Conservation (phyloP, 2,797 vertebrate species). For the Clarias laeviceps region DNA sequence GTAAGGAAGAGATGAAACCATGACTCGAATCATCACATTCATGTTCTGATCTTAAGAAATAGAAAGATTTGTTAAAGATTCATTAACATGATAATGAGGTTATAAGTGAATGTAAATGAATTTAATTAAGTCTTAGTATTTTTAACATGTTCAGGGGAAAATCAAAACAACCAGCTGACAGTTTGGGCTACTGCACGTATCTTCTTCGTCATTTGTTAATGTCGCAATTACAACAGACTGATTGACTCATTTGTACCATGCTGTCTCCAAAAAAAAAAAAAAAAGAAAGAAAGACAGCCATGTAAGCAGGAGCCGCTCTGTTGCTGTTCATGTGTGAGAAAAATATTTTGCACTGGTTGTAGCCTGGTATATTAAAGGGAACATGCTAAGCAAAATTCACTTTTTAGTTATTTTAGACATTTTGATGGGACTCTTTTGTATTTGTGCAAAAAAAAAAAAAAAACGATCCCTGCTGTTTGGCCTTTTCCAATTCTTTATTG, state of each 20-base stretch:
- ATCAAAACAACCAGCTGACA: conserved; percentile 25
- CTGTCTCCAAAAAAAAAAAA: neutral
- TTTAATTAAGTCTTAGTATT: conserved; percentile 20
- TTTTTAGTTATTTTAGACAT: no score
- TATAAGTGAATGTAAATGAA: conserved; percentile 20
- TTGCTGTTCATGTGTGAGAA: neutral
- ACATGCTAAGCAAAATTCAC: no score
- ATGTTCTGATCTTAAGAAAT: neutral
- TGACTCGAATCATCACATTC: neutral
- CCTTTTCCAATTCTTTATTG: no score
- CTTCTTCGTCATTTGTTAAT: conserved; percentile 38
- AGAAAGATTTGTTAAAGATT: neutral
- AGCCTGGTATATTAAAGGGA: neutral
- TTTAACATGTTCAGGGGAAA: neutral
- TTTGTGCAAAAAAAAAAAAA: no score
- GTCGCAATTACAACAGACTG: conserved; percentile 45
- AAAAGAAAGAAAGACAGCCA: neutral
- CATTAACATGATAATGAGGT: neutral
- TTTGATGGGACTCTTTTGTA: no score
- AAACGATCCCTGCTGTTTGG: no score
- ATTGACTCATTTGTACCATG: conserved; percentile 44
- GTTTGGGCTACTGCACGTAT: conserved; percentile 17
- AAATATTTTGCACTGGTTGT: neutral
- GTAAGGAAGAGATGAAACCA: neutral
- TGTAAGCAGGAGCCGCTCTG: conserved; percentile 17